These are phyloP conservation scores for Agrochola lota DNA, from an alignment of 2,888 invertebrate species.

Conservation along the genomic window DNA sequence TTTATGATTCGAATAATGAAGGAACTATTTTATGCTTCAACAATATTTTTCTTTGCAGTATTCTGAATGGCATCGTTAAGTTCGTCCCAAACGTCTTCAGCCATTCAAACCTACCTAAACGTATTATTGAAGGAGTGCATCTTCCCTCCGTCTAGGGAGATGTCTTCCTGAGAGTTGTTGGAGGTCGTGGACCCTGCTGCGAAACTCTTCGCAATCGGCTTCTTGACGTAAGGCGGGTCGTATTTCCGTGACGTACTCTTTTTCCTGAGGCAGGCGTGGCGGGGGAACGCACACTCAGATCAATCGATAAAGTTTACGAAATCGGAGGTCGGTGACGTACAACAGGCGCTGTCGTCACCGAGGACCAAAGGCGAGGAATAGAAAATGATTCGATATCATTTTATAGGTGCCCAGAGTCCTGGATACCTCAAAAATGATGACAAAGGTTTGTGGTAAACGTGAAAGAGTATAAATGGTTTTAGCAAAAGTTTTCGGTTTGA, in stretches of 20 bases:
- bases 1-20: neutral
- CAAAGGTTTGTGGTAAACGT: neutral
- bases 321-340: conserved; percentile 67
- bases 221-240: conserved; percentile 96
- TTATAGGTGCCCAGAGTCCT: conserved; percentile 4
- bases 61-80: conserved; percentile 26
- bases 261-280: conserved; percentile 93
- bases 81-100: conserved; percentile 40
- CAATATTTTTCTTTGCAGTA: neutral
- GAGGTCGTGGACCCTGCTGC: conserved; percentile 91
- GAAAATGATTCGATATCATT: conserved; percentile 63
- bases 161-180: conserved; percentile 95
- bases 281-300: conserved; percentile 90
- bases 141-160: conserved; percentile 95
- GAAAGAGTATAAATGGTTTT: neutral
- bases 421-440: neutral
- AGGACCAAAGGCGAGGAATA: conserved; percentile 66
- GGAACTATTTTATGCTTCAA: neutral
- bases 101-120: conserved; percentile 92
- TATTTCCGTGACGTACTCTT: conserved; percentile 97
- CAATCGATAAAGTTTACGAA: conserved; percentile 89
- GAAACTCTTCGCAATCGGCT: conserved; percentile 94
- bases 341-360: conserved; percentile 58
- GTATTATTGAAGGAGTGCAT: conserved; percentile 95
- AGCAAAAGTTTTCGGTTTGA: neutral